Percentiles rank a stretch among this genome's conserved stretches.
Conservation (phyloP, 1,140 invertebrate species). For the Trinorchestia longiramus region DNA sequence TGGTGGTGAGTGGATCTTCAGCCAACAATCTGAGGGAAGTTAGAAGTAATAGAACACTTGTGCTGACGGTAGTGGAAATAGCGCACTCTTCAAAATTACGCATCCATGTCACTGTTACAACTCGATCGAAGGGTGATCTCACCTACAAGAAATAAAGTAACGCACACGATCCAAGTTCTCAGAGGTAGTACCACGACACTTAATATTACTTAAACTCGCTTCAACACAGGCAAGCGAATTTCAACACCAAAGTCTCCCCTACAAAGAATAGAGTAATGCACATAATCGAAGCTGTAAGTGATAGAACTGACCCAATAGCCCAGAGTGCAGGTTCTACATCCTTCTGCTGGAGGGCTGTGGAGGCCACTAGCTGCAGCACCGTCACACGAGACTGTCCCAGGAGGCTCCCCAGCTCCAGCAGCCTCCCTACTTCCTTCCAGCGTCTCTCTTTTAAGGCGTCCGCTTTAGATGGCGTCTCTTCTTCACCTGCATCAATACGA, state of each 20-base stretch:
- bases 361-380: background rate
- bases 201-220: too few relatives aligned
- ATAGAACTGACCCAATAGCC: background rate
- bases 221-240: too few relatives aligned
- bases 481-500: background rate
- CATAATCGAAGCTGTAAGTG: too few relatives aligned
- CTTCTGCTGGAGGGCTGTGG: background rate
- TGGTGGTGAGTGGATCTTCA: background rate
- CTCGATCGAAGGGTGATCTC: too few relatives aligned
- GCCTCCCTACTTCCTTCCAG: background rate
- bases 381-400: background rate
- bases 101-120: too few relatives aligned
- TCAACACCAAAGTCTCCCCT: too few relatives aligned
- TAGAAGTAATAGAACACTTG: background rate
- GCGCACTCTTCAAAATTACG: too few relatives aligned
- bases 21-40: background rate
- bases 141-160: too few relatives aligned
- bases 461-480: background rate
- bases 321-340: background rate
- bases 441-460: background rate
- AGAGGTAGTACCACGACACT: too few relatives aligned
- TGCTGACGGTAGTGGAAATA: too few relatives aligned
- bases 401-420: slow-evolving; percentile 10
- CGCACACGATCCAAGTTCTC: too few relatives aligned
- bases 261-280: too few relatives aligned